phyloP scores from a whole-genome alignment of 2,113 vertebrate genomes.

The Macrotus californicus region DNA sequence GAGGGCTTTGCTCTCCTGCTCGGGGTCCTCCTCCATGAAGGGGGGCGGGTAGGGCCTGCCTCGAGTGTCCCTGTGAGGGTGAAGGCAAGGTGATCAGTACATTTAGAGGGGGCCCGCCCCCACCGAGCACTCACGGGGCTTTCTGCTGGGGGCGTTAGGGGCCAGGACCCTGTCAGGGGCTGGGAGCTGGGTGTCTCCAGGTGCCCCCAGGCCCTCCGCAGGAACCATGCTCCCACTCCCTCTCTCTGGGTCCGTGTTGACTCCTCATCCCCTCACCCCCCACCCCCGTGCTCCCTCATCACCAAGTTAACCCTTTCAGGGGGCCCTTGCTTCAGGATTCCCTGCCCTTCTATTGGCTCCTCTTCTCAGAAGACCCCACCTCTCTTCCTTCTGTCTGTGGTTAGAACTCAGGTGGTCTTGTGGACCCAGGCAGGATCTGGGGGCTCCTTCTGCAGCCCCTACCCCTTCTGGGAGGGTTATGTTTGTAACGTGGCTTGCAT shows the following conservation, averaged over 20 bases:
- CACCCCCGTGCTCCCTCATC: rapidly evolving
- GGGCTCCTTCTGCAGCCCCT: neutral
- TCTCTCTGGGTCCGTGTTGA: neutral
- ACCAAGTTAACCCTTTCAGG: neutral
- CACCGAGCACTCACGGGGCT: neutral
- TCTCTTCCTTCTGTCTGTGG: neutral
- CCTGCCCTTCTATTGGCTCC: neutral
- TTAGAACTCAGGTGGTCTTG: neutral
- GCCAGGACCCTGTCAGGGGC: neutral
- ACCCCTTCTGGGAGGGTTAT: neutral
- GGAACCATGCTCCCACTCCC: neutral
- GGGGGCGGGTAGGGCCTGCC: neutral
- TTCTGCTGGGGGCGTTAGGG: neutral
- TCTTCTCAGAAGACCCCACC: neutral
- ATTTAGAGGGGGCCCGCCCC: neutral
- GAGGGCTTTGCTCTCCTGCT: neutral
- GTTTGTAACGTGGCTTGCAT: neutral
- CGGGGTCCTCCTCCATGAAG: neutral
- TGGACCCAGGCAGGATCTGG: neutral
- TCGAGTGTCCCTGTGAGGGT: neutral
- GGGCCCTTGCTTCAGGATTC: neutral
- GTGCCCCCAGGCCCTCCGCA: neutral
- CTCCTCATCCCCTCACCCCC: too few relatives aligned
- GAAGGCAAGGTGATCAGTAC: rapidly evolving
- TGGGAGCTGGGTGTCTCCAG: neutral